Percentiles rank a stretch among this genome's conserved stretches.
These are phyloP conservation scores for Genyomyrus donnyi DNA, from an alignment of 2,113 vertebrate genomes.

Conservation along the genomic window DNA sequence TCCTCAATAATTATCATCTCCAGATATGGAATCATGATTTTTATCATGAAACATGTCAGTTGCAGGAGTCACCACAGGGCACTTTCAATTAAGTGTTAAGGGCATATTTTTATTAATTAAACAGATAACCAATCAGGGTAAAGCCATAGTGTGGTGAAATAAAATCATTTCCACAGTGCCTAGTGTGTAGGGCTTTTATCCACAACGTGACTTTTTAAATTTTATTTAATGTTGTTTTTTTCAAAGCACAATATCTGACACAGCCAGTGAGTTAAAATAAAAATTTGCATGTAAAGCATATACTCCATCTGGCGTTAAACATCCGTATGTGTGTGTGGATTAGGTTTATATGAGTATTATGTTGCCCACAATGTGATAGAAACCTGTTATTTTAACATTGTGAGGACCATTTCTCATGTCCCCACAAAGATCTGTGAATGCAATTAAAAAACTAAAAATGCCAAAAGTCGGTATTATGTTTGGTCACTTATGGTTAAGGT, in stretches of 20 bases:
- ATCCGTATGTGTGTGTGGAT: background rate
- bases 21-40: slow-evolving; percentile 1
- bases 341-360: too few relatives aligned
- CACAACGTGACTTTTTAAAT: background rate
- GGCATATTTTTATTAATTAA: background rate
- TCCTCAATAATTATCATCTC: slow-evolving; percentile 8
- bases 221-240: background rate
- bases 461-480: too few relatives aligned
- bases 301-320: background rate
- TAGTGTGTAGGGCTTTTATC: background rate
- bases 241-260: background rate
- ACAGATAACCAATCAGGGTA: background rate
- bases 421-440: too few relatives aligned
- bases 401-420: too few relatives aligned
- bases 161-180: background rate
- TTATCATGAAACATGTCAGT: slow-evolving; percentile 1
- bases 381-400: too few relatives aligned
- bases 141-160: background rate
- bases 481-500: too few relatives aligned
- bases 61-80: background rate
- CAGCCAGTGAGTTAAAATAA: background rate
- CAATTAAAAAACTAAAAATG: too few relatives aligned
- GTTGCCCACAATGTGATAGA: too few relatives aligned
- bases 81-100: slow-evolving; percentile 12
- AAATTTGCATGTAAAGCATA: background rate